A percentile compares a stretch with the other conserved stretches of the same genome.
phyloP scores from a whole-genome alignment of 2,113 vertebrate species.

The Mungos mungo region DNA sequence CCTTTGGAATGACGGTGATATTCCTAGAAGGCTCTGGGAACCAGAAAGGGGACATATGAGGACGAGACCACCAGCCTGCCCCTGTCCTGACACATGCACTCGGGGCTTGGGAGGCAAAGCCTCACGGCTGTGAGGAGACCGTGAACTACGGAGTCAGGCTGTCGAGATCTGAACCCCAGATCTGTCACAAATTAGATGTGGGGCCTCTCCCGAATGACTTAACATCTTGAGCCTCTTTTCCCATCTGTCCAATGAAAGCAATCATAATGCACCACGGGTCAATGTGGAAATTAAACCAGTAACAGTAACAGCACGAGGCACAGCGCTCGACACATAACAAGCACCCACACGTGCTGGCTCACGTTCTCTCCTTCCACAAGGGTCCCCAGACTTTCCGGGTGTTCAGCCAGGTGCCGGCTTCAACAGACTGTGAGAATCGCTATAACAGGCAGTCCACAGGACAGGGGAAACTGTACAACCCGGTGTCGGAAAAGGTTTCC shows the following conservation, averaged over 20 bases:
- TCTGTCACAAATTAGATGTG: neutral
- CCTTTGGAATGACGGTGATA: neutral
- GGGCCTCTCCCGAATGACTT: neutral
- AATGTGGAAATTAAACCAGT: neutral
- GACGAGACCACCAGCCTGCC: neutral
- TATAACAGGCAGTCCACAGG: neutral
- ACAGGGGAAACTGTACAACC: neutral
- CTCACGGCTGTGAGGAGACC: neutral
- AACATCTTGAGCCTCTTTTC: neutral
- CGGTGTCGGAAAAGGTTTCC: neutral
- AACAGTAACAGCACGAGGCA: no score
- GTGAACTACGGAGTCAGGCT: neutral
- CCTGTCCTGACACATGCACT: neutral
- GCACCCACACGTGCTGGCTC: neutral
- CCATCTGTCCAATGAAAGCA: neutral
- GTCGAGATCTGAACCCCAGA: neutral
- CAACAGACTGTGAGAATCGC: no score
- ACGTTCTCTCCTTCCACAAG: neutral
- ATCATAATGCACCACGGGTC: neutral
- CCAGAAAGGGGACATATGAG: neutral
- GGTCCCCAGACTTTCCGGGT: neutral
- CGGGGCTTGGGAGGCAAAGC: neutral
- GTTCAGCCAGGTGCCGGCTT: neutral
- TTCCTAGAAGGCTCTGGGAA: conserved; percentile 6
- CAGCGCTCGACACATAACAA: rapidly evolving